Base-by-base conservation (phyloP, 2,888 invertebrate genomes). In the Apoda limacodes region DNA sequence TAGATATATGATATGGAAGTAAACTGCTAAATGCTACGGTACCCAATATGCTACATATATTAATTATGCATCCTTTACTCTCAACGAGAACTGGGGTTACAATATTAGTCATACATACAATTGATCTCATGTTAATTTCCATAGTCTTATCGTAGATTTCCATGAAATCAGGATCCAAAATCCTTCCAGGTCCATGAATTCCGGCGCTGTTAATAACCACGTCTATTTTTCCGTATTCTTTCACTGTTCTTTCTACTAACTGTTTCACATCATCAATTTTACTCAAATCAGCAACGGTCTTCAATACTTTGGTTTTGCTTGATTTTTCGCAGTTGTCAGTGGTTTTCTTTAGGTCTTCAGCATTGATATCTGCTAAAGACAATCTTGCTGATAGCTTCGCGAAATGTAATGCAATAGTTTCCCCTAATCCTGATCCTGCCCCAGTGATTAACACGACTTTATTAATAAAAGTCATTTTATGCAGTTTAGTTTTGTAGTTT, bases 1-100 rank as follows among this genome's bases (percentile, higher is more conserved):
- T 92, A 10, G 88, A 87, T 76, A 89, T 85, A 33, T 74, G 71
- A 52, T 91, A 92, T 0, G 43, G 2, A 12, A 50, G 29, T 20
- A 39, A 23, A 25, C 32, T 34, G 9, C 34, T 25, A 3, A 34
- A 22, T 20, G 37, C 28, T 4, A 37, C 7, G 5, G 26, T 13
- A 21, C 37, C 34, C 1, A 32, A 10, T 4, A 45, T 19, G 33
- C 56, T 58, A 13, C 55, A 51, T 25, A 61, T 49, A 40, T 54
- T 60, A 3, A 61, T 42, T n/a, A 60, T 44, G 13, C 45, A 45
- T 25, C 61, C 60, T 32, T 53, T 49, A n/a, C 37, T 49, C 36
- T 50, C 40, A 14, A 38, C 35, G 14, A 59, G 28, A 15, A 34
- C 39, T n/a, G 46, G 40, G 1, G 45, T 36, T 7, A 43, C 51